Base-by-base conservation (phyloP, 2,888 invertebrate species). In the Heteropelma amictum region DNA sequence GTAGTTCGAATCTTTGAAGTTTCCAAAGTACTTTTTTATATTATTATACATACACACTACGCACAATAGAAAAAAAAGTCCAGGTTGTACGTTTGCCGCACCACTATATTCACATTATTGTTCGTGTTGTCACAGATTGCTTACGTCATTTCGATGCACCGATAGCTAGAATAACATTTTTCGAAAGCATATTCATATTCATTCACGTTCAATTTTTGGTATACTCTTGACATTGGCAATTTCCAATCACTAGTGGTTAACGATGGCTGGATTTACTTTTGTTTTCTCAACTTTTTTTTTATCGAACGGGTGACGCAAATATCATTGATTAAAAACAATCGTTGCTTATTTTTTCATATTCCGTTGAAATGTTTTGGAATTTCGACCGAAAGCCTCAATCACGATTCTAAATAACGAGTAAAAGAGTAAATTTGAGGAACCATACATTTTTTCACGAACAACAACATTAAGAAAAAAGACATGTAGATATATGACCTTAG, bases 101-200 rank as follows among this genome's bases (percentile, higher is more conserved):
- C 23, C 21, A 40, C 19, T 28, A 26, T 40, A 54, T 69, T 53
- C 8, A 17, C 12, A 40, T 45, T 33, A 17, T 40, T 60, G 47
- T 33, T 61, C 56, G 67, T 26, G 26, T 54, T 35, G 21, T 75
- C 61, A 54, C 65, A 42, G 17, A 51, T 19, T 45, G 74, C 74
- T 75, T 74, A 49, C 35, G 60, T 61, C 23, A 70, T 70, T 71
- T 56, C 17, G 56, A 23, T 64, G 75, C 75, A 75, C 67, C 56
- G 67, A 54, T 17, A 67, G 71, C 60, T 51, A 17, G 38, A 17
- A 56, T 5, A 21, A 33, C 23, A 23, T 49, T 71, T 17, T 33
- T 42, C 12, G 1, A 69, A 64, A 53, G 73, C 69, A 74, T 74
- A 69, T 19, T 23, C 35, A 56, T 47, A 54, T 26, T 12, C 33